Evolutionary conservation across 2,113 vertebrate species (phyloP), one percentile per base, ranked within the genome.

Genomic region (Nesogale talazaci): DNA sequence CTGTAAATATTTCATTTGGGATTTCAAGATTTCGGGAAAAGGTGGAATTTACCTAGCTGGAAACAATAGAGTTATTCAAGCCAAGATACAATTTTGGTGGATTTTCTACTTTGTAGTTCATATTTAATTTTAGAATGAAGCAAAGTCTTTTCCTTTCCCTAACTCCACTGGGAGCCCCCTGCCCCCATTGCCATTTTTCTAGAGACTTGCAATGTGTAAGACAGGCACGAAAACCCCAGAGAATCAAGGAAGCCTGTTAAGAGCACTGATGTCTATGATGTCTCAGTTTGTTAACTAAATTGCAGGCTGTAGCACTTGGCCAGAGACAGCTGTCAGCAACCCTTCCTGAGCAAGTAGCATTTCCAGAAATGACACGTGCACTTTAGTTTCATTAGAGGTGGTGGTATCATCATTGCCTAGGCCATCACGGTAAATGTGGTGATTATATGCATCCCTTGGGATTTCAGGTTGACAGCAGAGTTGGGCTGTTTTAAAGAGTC

Each of bases 251-350:
- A 88, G 74, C 79, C 93, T 93, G 91, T 83, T 94, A 95, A 97
- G 94, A 97, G 96, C 94, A 92, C 74, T 96, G 95, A 94, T 98
- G 96, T 95, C 93, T 95, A 70, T 96, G 97, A 97, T 96, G 91
- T 96, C 91, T 98, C 90, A 57, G 97, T 98, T 97, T 98, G 97
- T 98, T 98, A 98, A 97, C 96, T 94, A 97, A 98, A 98, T 98
- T 97, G 90, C 89, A 97, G 97, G 95, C 95, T 98, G 90, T 86
- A 65, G 72, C 36, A 16, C 76, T 89, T 95, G 96, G 95, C 96
- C 96, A 96, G 89, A 94, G 96, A 94, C 84, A 97, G 96, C 92
- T 97, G 97, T 96, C 96, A 96, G 77, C 91, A 92, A 22, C 14
- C 77, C 42, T 83, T 69, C 93, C 90, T 91, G 88, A 97, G 94